Base-by-base conservation (phyloP, 2,113 vertebrate species). In the Beaufortia kweichowensis region DNA sequence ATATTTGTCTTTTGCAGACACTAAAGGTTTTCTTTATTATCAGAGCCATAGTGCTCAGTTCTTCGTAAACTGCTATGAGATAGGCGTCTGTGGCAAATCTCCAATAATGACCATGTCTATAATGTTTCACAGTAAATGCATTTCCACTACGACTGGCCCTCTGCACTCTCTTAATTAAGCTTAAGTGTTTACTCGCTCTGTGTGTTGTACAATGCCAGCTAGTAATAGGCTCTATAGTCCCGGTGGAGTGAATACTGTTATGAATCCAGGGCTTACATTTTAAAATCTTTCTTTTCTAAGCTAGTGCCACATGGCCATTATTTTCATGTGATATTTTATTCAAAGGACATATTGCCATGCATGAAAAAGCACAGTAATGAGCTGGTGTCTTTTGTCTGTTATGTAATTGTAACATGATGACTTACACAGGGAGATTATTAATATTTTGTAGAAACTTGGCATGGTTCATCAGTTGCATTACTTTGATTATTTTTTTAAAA, bases 21-120 rank as follows among this genome's bases (percentile, higher is more conserved):
- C 28, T 53, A 69, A 55, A 69, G 29, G 55, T 69, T 56, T 69
- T 35, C 6, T 55, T 69, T 53, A 55, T 68, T 50, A 31, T 69
- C 46, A 33, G 28, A 11, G n/a, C 21, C 21, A 41, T 2, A 26
- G 14, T 23, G 19, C 31, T 41, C 33, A 19, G 29, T 70, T 70
- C 50, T 39, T 71, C n/a, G 29, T 55, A 55, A 55, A 55, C 0
- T 3, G 48, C 67, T 55, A 2, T 29, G 15, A 56, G 48, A 69
- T 24, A 10, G 29, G 48, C 1, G 0, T 11, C 12, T 55, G 48
- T 35, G 67, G 29, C 29, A 69, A 35, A 55, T 69, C 48, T 35
- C 48, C 67, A 69, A 69, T 56, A 56, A 56, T 1, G 3, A 56
- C 48, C 12, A 35, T 55, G 48, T 69, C 67, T 69, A 35, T 50